phyloP scores from a whole-genome alignment of 2,113 vertebrate genomes.

The zebrafish (Danio rerio) region DNA sequence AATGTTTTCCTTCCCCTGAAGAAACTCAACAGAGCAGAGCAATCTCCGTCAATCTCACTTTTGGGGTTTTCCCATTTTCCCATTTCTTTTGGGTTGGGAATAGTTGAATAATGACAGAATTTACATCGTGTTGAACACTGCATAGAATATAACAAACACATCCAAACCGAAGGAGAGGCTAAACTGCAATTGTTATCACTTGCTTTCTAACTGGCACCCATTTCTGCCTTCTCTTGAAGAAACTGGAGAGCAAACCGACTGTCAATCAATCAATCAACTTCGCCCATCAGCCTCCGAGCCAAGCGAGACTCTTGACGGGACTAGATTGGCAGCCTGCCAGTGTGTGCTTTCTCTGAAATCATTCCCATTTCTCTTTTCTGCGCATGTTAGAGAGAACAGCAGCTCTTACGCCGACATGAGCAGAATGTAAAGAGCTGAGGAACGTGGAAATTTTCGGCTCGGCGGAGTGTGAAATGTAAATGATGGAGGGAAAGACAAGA shows the following conservation, averaged over 20 bases:
- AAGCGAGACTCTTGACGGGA: not conserved
- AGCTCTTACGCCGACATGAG: slow-evolving; percentile 23
- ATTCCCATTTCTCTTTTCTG: not conserved
- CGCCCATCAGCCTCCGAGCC: slow-evolving; percentile 5
- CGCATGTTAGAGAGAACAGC: not conserved
- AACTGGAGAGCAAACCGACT: slow-evolving; percentile 12
- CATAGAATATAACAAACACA: not conserved
- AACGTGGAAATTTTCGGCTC: slow-evolving; percentile 22
- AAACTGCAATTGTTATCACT: slow-evolving; percentile 4
- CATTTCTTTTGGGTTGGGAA: too few relatives aligned
- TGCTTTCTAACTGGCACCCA: not conserved
- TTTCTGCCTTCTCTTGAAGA: not conserved
- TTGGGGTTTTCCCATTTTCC: too few relatives aligned
- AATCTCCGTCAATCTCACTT: too few relatives aligned
- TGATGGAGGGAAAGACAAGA: not conserved
- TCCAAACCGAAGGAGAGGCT: not conserved
- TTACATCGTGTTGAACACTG: not conserved
- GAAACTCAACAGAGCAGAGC: too few relatives aligned
- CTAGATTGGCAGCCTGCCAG: slow-evolving; percentile 30
- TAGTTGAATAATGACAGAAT: too few relatives aligned
- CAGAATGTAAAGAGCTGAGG: slow-evolving; percentile 18
- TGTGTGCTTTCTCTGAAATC: slow-evolving; percentile 14
- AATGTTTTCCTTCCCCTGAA: too few relatives aligned
- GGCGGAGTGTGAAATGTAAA: slow-evolving; percentile 34
- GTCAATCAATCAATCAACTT: slow-evolving; percentile 15